Conservation (phyloP, 2,797 vertebrate genomes). For the Morelia viridis region DNA sequence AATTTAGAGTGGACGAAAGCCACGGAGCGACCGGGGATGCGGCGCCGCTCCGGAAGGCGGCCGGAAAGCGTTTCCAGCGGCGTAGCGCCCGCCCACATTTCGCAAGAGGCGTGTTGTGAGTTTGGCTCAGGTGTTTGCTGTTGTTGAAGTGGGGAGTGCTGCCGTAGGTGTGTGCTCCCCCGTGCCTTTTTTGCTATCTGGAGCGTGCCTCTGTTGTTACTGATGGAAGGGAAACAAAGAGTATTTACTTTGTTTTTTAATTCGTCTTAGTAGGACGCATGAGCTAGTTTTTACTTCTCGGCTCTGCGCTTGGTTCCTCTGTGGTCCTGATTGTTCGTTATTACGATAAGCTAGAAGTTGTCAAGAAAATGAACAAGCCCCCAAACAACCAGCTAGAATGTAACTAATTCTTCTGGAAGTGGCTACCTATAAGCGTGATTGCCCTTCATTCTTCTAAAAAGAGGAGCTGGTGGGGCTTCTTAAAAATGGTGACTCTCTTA, state of each 20-base stretch:
- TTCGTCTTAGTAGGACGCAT: not conserved
- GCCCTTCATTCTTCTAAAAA: not conserved
- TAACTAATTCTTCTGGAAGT: not conserved
- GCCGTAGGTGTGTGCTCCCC: no score
- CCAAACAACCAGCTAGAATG: not conserved
- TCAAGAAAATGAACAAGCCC: not conserved
- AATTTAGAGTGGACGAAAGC: not conserved
- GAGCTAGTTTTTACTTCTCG: not conserved
- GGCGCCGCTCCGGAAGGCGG: not conserved
- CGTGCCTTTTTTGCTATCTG: no score
- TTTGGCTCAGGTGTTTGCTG: not conserved
- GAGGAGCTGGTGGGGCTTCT: not conserved
- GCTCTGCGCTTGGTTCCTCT: not conserved
- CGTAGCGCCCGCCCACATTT: not conserved
- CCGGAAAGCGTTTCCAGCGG: not conserved
- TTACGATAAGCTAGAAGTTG: not conserved
- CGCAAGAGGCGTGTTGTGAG: not conserved
- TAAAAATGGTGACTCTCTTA: not conserved
- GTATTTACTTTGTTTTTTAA: not conserved
- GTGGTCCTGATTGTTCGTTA: not conserved
- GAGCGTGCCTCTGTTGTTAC: accelerated
- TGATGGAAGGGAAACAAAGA: no score
- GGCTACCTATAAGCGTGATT: not conserved
- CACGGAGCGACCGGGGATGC: not conserved
- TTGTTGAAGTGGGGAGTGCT: no score